phyloP scores from a whole-genome alignment of 2,797 vertebrate species.

The Halcyon chelicuti region DNA sequence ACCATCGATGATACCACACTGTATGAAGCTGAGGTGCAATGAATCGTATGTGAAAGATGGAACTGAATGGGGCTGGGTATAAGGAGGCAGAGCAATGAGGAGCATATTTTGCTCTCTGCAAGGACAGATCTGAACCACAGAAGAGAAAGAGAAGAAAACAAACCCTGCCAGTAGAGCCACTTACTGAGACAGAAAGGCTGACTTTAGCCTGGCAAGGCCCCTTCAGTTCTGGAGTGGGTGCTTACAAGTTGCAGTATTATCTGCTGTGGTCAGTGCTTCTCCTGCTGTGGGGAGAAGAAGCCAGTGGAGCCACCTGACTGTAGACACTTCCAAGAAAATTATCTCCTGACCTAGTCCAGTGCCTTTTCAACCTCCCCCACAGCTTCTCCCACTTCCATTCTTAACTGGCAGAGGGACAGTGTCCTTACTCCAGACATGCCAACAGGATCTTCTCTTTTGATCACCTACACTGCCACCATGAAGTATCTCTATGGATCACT shows the following conservation, averaged over 20 bases:
- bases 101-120: background rate
- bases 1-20: background rate
- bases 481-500: background rate
- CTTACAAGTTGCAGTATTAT: background rate
- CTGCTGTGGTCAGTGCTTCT: background rate
- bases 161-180: background rate
- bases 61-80: background rate
- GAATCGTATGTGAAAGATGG: background rate
- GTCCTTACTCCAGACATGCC: background rate
- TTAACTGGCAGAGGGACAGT: background rate
- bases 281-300: background rate
- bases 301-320: accelerated
- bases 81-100: background rate
- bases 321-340: background rate
- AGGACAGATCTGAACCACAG: background rate
- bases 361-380: background rate
- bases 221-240: background rate
- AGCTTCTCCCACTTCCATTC: background rate
- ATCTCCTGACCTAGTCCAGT: background rate
- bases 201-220: background rate
- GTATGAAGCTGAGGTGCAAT: background rate
- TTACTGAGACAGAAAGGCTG: background rate
- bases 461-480: background rate
- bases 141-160: background rate
- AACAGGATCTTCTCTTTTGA: background rate